Evolutionary conservation across 2,113 vertebrate species (phyloP), one percentile per base, ranked within the genome.

Genomic region (Pseudopodoces humilis): DNA sequence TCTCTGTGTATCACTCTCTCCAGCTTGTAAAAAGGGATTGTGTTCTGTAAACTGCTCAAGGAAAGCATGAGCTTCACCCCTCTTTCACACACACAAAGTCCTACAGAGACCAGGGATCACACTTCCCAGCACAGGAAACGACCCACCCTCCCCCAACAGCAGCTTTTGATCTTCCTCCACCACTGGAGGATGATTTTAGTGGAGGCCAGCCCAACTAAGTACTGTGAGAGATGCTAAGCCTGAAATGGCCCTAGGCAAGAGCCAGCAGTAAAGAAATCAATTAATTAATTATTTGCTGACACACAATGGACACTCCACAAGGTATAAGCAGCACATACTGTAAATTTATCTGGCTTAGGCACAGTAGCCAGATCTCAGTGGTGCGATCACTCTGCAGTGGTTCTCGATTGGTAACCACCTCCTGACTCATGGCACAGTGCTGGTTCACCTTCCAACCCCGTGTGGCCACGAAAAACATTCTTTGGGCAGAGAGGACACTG

Each of bases 251-350:
- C 52, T 35, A 88, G 83, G 83, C 85, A 74, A 94, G 35, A 92
- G 55, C 23, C 41, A 83, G n/a, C 21, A 46, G 46, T 87, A 47
- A 76, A 79, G 79, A 71, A 74, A 79, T 21, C 49, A 22, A 84
- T 84, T 75, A 71, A 82, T 94, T 88, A 95, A 92, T 80, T 80
- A 35, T 55, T 80, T 88, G 52, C 68, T 92, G 80, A 83, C 83
- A 94, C 71, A 88, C 50, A 59, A 8, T 58, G 71, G 63, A n/a
- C 43, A 67, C 39, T 81, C 55, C 72, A 86, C 67, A 63, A 33
- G n/a, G 64, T 9, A 31, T 6, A 74, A 50, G 46, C 83, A 86
- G 37, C 0, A 0, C 67, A 69, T 39, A 63, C 60, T 80, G 43
- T 35, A 92, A 63, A 77, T 65, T 60, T 69, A 46, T 35, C 62